A percentile compares a stretch with the other conserved stretches of the same genome.
Evolutionary conservation across 35 echinoderm and acorn worm species (phyloP).

Genomic region (Holothuria glaberrima): DNA sequence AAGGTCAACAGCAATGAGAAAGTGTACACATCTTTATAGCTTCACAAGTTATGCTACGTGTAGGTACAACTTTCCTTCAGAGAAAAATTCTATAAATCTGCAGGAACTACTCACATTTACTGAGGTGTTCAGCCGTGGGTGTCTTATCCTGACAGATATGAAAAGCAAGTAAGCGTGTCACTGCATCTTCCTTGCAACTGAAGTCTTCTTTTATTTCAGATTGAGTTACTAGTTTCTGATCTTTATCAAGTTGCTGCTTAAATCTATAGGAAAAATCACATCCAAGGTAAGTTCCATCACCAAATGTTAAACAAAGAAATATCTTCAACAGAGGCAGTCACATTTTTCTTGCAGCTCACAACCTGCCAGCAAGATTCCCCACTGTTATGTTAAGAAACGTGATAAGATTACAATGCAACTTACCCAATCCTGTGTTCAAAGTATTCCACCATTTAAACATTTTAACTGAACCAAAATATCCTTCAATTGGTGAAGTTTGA

Average conservation of each 20-base stretch:
- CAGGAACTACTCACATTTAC: conserved; percentile 55
- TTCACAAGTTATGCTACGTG: too few relatives aligned
- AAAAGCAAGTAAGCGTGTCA: conserved; percentile 71
- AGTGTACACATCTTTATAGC: too few relatives aligned
- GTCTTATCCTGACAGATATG: conserved; percentile 75
- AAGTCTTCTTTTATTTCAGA: conserved; percentile 77
- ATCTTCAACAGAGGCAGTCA: not conserved
- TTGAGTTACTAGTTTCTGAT: conserved; percentile 57
- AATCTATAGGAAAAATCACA: conserved; percentile 64
- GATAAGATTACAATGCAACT: too few relatives aligned
- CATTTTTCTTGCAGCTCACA: not conserved
- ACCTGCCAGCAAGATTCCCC: too few relatives aligned
- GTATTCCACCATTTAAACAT: too few relatives aligned
- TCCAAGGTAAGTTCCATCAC: not conserved
- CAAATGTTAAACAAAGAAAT: not conserved
- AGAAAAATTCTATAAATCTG: too few relatives aligned
- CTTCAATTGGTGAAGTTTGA: too few relatives aligned
- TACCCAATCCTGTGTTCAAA: too few relatives aligned
- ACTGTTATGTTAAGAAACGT: too few relatives aligned
- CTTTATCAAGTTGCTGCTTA: conserved; percentile 57
- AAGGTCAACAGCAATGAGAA: too few relatives aligned
- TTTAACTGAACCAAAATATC: too few relatives aligned
- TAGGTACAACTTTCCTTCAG: too few relatives aligned
- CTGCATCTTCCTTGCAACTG: conserved; percentile 55
- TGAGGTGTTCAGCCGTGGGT: conserved; percentile 61